Base-by-base conservation (phyloP, 2,888 invertebrate genomes). In the Papilio elwesi region DNA sequence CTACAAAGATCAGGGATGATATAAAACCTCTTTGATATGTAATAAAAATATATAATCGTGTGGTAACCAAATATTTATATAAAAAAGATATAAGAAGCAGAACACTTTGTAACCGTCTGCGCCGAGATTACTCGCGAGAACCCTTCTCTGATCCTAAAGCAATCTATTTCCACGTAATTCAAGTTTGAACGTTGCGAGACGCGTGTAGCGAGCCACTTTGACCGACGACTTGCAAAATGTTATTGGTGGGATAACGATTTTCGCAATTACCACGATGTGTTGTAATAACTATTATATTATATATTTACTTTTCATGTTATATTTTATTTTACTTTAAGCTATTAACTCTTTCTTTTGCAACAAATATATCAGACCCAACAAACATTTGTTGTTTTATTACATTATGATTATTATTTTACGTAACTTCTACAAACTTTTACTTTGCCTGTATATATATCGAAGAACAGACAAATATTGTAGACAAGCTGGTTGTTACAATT, bases 121-220 rank as follows among this genome's bases (percentile, higher is more conserved):
- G 3, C 6, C 10, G 49, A 65, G 70, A 71, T 57, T 49, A 64
- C 64, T 47, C 59, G n/a, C 11, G 16, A 59, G 59, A 57, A 65
- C 70, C 70, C 65, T 65, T 71, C 51, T 47, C 57, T 65, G 70
- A 71, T 71, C 57, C 49, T 65, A 71, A 71, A 71, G 70, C 65
- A 71, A 71, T 71, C 57, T 71, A 65, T 71, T 71, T 65, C 36
- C 55, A 36, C 55, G 70, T 71, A 57, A 71, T 65, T 71, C 48
- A 71, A 65, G 36, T 71, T 65, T 71, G 65, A 71, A 38, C 64
- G 70, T 36, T 49, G 70, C 53, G 55, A 53, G 65, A 48, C 64
- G 26, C 52, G 55, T 65, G 55, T 53, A 51, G 13, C 49, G 48
- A 68, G 65, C 70, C 57, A 65, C 65, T 71, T 55, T 57, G 70